These are phyloP conservation scores for Tenthredo scrophulariae DNA, from an alignment of 2,888 invertebrate species.

Conservation along the genomic window DNA sequence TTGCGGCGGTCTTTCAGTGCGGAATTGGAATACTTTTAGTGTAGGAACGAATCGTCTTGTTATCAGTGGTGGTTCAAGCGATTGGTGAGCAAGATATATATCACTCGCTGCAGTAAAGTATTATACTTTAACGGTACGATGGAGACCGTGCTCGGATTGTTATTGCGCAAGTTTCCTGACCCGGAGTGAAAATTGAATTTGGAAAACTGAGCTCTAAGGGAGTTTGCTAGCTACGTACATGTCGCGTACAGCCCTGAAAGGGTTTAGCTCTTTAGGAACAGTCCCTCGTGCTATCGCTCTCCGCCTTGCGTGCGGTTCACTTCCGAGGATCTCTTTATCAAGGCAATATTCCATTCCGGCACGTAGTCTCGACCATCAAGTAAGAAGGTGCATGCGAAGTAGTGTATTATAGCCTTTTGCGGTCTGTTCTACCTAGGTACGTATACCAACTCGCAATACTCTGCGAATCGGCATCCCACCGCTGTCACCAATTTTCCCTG, in stretches of 20 bases:
- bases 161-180: constrained; percentile 30
- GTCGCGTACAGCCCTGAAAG: not conserved
- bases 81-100: constrained; percentile 3
- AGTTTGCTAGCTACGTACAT: not conserved
- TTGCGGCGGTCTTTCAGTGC: constrained; percentile 14
- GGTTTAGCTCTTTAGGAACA: not conserved
- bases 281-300: not conserved
- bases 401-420: constrained; percentile 10
- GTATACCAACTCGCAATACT: not conserved
- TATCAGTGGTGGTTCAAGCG: constrained; percentile 34
- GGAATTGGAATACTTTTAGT: constrained; percentile 32
- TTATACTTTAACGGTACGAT: constrained; percentile 18
- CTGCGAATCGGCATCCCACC: constrained; percentile 7
- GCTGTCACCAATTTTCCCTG: constrained; percentile 4
- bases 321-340: constrained; percentile 20
- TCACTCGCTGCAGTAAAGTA: constrained; percentile 17
- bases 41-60: constrained; percentile 10
- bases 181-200: constrained; percentile 23
- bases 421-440: not conserved
- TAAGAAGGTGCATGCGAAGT: constrained; percentile 36
- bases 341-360: constrained; percentile 37
- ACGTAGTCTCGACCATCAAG: not conserved
- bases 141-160: not conserved
- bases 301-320: not conserved
- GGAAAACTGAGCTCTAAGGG: not conserved